Conservation (phyloP, 2,888 invertebrate species). For the Apamea epomidion region DNA sequence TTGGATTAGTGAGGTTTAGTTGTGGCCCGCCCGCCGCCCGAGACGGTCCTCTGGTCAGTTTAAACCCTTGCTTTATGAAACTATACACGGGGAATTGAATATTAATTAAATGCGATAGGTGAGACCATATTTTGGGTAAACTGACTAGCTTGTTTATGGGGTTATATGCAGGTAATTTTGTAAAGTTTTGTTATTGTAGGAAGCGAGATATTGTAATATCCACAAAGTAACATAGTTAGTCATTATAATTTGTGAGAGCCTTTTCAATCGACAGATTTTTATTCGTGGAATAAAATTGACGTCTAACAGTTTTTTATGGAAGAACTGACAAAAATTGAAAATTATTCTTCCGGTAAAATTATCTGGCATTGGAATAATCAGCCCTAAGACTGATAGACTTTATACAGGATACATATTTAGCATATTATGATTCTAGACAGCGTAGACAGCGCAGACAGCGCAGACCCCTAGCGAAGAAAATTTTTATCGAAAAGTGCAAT, state of each 20-base stretch:
- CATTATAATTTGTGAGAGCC: background rate
- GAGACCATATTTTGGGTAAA: constrained; percentile 57
- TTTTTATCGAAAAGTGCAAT: too few relatives aligned
- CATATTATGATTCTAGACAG: too few relatives aligned
- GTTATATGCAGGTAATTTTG: constrained; percentile 24
- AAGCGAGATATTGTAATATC: background rate
- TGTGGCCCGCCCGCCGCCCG: constrained; percentile 75
- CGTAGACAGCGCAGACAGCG: too few relatives aligned
- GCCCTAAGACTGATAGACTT: background rate
- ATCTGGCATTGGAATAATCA: too few relatives aligned
- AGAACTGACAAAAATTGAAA: too few relatives aligned
- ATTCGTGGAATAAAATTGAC: too few relatives aligned
- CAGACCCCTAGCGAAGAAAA: too few relatives aligned
- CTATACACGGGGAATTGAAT: constrained; percentile 73
- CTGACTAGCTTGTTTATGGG: constrained; percentile 45
- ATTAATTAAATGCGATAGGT: constrained; percentile 72
- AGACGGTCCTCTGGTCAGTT: constrained; percentile 85
- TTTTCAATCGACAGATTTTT: too few relatives aligned
- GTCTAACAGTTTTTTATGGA: too few relatives aligned
- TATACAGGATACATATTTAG: background rate
- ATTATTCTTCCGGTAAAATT: too few relatives aligned
- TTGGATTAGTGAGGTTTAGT: constrained; percentile 89
- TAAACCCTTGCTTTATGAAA: constrained; percentile 83
- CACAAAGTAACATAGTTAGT: background rate
- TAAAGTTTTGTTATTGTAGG: constrained; percentile 1